Conservation (phyloP, 2,113 vertebrate genomes). For the Callaeas wilsoni region DNA sequence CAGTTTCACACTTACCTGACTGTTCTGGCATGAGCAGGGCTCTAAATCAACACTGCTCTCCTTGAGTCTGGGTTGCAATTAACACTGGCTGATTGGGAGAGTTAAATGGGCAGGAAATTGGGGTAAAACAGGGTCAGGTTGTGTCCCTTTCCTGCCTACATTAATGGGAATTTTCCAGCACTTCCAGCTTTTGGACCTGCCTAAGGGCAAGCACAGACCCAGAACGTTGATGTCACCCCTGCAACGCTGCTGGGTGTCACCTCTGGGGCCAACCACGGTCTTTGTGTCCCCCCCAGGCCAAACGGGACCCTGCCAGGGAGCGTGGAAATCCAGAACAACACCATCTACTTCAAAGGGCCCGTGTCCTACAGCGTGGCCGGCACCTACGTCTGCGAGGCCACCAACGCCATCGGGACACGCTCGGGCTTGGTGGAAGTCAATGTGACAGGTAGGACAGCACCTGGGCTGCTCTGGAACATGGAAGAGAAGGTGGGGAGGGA, state of each 20-base stretch:
- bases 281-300: conserved; percentile 73
- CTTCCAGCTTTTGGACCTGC: not conserved
- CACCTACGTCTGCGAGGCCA: conserved; percentile 92
- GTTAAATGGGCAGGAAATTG: not conserved
- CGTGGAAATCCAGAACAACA: conserved; percentile 93
- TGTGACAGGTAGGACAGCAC: conserved; percentile 87
- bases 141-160: not conserved
- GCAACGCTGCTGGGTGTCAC: not conserved
- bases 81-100: not conserved
- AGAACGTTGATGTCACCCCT: not conserved
- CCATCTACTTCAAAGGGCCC: conserved; percentile 88
- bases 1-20: not conserved
- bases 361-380: conserved; percentile 87
- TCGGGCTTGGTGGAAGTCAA: conserved; percentile 93
- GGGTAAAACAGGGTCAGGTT: not conserved
- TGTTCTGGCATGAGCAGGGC: not conserved
- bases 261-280: not conserved
- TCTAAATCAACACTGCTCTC: not conserved
- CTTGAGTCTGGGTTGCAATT: not conserved
- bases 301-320: conserved; percentile 91
- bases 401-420: conserved; percentile 90
- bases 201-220: not conserved
- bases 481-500: not conserved
- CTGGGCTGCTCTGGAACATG: not conserved
- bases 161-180: not conserved